Evolutionary conservation across 2,888 invertebrate species (phyloP).

Genomic region (Pachymerium ferrugineum): DNA sequence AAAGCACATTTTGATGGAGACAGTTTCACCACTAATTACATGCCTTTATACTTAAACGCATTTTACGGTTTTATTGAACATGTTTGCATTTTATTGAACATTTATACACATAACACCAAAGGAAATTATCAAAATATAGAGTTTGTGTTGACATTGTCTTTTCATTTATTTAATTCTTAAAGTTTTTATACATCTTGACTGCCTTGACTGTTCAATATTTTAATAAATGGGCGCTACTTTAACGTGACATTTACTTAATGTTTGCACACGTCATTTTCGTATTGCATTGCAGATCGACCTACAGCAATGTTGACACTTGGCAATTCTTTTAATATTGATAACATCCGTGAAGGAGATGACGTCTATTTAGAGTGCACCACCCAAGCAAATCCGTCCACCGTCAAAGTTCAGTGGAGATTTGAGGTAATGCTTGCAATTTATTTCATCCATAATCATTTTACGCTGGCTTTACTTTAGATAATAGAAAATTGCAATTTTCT

Average conservation of each 20-base stretch:
- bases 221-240: neutral
- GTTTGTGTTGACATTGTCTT: neutral
- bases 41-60: neutral
- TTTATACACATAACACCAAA: neutral
- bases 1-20: conserved; percentile 25
- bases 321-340: conserved; percentile 30
- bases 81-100: conserved; percentile 27
- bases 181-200: too few species aligned
- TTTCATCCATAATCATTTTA: neutral
- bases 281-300: conserved; percentile 17
- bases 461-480: neutral
- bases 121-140: neutral
- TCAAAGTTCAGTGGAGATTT: conserved; percentile 35
- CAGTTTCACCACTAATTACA: conserved; percentile 25
- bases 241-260: neutral
- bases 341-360: conserved; percentile 60
- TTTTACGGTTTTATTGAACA: conserved; percentile 13
- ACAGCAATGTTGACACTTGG: conserved; percentile 1
- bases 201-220: neutral
- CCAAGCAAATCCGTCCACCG: conserved; percentile 34
- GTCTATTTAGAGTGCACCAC: conserved; percentile 55
- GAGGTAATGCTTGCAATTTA: conserved; percentile 32
- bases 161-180: too few species aligned
- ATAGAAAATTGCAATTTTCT: too few species aligned
- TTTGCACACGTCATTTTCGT: neutral